Conservation (phyloP, 2,888 invertebrate species). For the Homarus gammarus region DNA sequence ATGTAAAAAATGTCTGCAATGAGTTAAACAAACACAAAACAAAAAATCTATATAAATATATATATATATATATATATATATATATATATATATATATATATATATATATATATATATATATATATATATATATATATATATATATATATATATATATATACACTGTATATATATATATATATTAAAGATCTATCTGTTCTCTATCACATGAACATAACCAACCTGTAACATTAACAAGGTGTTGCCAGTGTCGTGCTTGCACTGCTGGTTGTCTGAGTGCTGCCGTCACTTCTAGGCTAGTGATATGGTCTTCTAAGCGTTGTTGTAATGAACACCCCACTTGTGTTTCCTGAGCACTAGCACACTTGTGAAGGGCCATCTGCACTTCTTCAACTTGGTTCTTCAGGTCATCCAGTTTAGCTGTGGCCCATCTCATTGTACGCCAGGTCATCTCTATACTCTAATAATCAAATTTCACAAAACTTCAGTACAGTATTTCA, state of each 20-base stretch:
- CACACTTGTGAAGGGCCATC: slow-evolving; percentile 25
- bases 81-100: too few relatives aligned
- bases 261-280: slow-evolving; percentile 58
- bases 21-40: too few relatives aligned
- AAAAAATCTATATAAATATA: too few relatives aligned
- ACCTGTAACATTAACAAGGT: slow-evolving; percentile 59
- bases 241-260: slow-evolving; percentile 63
- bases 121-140: too few relatives aligned
- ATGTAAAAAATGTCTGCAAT: too few relatives aligned
- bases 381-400: slow-evolving; percentile 46
- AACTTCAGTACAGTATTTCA: too few relatives aligned
- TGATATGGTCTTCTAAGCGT: slow-evolving; percentile 48
- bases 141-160: too few relatives aligned
- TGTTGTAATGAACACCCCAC: slow-evolving; percentile 40
- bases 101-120: too few relatives aligned
- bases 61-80: too few relatives aligned
- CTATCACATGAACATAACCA: too few relatives aligned
- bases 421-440: slow-evolving; percentile 64
- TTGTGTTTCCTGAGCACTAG: slow-evolving; percentile 28
- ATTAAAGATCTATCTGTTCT: too few relatives aligned
- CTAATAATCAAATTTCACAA: slow-evolving; percentile 15
- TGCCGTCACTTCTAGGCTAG: slow-evolving; percentile 64
- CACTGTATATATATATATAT: too few relatives aligned
- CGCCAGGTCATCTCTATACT: slow-evolving; percentile 64
- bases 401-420: slow-evolving; percentile 61